A percentile compares a stretch with the other conserved stretches of the same genome.
Evolutionary conservation across 1,140 invertebrate genomes (phyloP).

Genomic region (Diuraphis noxia): DNA sequence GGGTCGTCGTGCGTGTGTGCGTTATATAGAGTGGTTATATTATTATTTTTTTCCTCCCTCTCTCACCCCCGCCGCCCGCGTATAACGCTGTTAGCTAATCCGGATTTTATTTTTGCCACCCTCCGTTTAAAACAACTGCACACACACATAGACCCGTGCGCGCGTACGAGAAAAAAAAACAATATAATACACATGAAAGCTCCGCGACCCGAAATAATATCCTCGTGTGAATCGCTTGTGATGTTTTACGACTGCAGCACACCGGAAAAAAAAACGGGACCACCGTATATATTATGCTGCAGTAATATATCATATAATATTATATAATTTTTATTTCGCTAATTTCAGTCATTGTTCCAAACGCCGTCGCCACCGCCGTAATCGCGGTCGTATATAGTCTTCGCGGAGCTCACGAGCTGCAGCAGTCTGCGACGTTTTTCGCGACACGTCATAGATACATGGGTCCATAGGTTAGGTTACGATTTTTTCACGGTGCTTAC

Average conservation of each 20-base stretch:
- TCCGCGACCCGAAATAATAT: conserved; percentile 28
- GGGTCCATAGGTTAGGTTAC: too few relatives aligned
- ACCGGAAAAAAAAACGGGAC: not conserved
- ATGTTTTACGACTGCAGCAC: not conserved
- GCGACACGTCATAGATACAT: too few relatives aligned
- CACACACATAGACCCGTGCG: not conserved
- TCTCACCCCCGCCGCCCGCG: not conserved
- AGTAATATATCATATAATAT: not conserved
- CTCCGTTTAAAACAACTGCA: conserved; percentile 29
- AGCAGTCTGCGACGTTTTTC: not conserved
- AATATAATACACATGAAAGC: conserved; percentile 13
- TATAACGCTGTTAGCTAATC: conserved; percentile 29
- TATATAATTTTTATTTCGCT: not conserved
- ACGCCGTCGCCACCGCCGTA: not conserved
- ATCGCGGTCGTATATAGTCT: not conserved
- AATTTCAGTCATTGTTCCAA: conserved; percentile 34
- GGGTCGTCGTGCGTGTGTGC: not conserved
- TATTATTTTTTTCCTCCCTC: not conserved
- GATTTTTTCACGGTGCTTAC: too few relatives aligned
- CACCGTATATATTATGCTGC: not conserved
- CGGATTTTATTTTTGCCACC: conserved; percentile 50
- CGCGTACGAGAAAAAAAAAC: not conserved
- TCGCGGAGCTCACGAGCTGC: not conserved
- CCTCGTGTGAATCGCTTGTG: conserved; percentile 35
- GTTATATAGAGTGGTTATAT: conserved; percentile 33